These are phyloP conservation scores for Halocynthia aurantium DNA, from an alignment of 23 tunicate species.

Conservation along the genomic window DNA sequence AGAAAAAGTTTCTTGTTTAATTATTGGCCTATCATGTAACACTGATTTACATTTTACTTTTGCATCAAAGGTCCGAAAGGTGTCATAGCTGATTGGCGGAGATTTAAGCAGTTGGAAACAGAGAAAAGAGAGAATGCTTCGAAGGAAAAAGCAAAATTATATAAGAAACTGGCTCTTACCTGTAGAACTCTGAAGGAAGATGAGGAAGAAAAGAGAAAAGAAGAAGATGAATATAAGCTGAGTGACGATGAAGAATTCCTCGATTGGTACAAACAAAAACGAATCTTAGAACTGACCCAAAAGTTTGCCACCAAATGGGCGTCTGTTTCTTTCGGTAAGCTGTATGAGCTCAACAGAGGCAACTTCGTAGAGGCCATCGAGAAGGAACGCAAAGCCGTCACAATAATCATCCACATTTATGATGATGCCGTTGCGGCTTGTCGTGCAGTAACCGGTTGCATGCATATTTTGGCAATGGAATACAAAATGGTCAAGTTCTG, in stretches of 20 bases:
- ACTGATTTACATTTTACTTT: background rate
- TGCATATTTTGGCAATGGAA: constrained; percentile 55
- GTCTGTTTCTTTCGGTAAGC: constrained; percentile 71
- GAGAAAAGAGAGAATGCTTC: constrained; percentile 28
- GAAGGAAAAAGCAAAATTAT: constrained; percentile 42
- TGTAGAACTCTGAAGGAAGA: constrained; percentile 48
- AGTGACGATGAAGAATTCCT: constrained; percentile 68
- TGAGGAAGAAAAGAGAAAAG: constrained; percentile 8
- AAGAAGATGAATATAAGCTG: constrained; percentile 18
- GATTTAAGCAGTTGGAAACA: constrained; percentile 39
- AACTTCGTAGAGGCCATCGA: constrained; percentile 94
- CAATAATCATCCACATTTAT: constrained; percentile 79
- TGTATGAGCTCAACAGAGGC: constrained; percentile 29
- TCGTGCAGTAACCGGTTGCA: constrained; percentile 72
- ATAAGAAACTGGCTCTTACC: constrained; percentile 53
- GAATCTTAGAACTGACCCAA: constrained; percentile 67
- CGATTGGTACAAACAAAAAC: constrained; percentile 53
- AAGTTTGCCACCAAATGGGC: constrained; percentile 73
- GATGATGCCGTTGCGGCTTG: constrained; percentile 71
- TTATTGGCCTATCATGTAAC: too few relatives aligned
- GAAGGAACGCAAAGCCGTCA: constrained; percentile 65
- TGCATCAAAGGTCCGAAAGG: constrained; percentile 72
- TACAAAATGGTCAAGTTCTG: constrained; percentile 76
- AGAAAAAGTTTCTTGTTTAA: too few relatives aligned
- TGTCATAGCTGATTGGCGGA: constrained; percentile 87